phyloP scores from a whole-genome alignment of 2,113 vertebrate species.

The Candoia aspera region DNA sequence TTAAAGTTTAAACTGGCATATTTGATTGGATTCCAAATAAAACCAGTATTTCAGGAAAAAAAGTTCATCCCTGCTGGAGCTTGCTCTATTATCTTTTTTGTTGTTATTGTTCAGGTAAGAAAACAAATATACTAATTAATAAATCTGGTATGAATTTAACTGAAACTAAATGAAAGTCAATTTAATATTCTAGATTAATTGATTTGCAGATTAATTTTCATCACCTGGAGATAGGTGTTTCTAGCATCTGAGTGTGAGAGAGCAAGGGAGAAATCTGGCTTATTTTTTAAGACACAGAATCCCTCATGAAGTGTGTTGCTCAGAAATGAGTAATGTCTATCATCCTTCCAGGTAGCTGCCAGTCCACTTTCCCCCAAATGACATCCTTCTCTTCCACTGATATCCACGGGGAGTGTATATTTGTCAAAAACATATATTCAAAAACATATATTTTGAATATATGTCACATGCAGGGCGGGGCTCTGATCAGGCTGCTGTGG shows the following conservation, averaged over 20 bases:
- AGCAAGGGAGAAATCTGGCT: background rate
- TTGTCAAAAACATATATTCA: background rate
- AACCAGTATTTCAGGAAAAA: slow-evolving; percentile 54
- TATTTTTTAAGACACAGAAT: background rate
- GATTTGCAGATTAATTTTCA: background rate
- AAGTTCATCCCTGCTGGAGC: slow-evolving; percentile 38
- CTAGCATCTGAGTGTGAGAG: background rate
- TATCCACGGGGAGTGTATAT: background rate
- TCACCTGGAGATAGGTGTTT: background rate
- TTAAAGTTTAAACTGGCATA: slow-evolving; percentile 15
- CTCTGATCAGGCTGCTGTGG: background rate
- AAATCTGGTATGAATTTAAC: background rate
- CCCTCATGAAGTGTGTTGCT: background rate
- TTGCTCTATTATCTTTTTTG: background rate
- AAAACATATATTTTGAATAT: no score
- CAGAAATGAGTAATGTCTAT: background rate
- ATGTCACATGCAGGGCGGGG: background rate
- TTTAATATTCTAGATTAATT: background rate
- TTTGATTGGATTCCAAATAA: slow-evolving; percentile 55
- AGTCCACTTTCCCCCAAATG: background rate
- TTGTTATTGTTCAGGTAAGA: background rate
- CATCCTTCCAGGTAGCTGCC: background rate
- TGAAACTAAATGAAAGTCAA: background rate
- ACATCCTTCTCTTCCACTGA: background rate
- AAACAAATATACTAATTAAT: background rate